phyloP scores from a whole-genome alignment of 2,888 invertebrate species.

The Dione vanillae region DNA sequence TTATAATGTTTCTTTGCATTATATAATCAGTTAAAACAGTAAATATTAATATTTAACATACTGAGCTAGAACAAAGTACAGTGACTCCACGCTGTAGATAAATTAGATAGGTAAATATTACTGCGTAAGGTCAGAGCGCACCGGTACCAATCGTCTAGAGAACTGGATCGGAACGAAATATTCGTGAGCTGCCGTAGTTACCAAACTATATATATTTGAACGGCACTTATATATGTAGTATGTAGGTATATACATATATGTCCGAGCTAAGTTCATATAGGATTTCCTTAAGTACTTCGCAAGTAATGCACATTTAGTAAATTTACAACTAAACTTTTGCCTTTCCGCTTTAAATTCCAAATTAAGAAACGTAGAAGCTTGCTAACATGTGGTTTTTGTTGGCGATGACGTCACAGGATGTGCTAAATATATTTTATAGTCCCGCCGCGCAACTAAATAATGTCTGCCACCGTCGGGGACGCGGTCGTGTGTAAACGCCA shows the following conservation, averaged over 20 bases:
- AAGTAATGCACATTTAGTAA: not conserved
- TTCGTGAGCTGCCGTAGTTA: slow-evolving; percentile 53
- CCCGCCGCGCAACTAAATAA: slow-evolving; percentile 47
- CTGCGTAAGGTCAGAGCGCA: slow-evolving; percentile 44
- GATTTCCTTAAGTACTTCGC: not conserved
- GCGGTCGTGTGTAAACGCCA: slow-evolving; percentile 38
- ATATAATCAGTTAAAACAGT: not conserved
- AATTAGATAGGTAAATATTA: slow-evolving; percentile 20
- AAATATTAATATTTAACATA: slow-evolving; percentile 13
- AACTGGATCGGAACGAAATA: slow-evolving; percentile 65
- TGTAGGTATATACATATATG: no score
- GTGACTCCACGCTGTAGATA: slow-evolving; percentile 21
- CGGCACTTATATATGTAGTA: not conserved
- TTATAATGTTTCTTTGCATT: not conserved
- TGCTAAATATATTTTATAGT: slow-evolving; percentile 69
- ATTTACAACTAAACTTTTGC: not conserved
- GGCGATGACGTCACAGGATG: slow-evolving; percentile 64
- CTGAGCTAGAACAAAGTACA: slow-evolving; percentile 24
- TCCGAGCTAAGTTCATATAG: not conserved
- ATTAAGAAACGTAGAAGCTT: slow-evolving; percentile 34
- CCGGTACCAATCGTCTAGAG: slow-evolving; percentile 55
- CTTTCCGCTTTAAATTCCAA: slow-evolving; percentile 31
- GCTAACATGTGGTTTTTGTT: slow-evolving; percentile 58
- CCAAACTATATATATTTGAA: slow-evolving; percentile 31
- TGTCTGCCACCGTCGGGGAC: slow-evolving; percentile 36